Evolutionary conservation across 1,140 invertebrate species (phyloP), one percentile per base, ranked within the genome.

Genomic region (Doryteuthis pealeii): DNA sequence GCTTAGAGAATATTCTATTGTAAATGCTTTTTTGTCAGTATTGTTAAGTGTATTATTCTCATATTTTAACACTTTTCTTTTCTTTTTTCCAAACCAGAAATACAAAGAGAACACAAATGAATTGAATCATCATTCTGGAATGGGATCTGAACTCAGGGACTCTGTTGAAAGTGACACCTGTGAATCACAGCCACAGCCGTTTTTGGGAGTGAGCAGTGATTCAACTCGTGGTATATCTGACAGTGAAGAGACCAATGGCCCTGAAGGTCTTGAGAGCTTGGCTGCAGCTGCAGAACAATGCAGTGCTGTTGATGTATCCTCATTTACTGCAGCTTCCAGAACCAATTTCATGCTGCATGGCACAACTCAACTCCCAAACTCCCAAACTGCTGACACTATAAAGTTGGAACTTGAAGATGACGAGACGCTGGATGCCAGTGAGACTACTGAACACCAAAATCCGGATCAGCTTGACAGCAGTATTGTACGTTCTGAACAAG

Each of bases 81-180:
- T 40, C 35, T 40, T 40, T 40, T 40, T 40, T 40, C n/a, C n/a
- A n/a, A n/a, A n/a, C 31, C 5, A 49, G 70, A 45, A 30, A 43
- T 45, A 26, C n/a, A 49, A 49, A 28, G 22, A 31, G 22, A 70
- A 15, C 33, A 15, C 40, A 26, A 32, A 8, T 70, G 69, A 22
- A 33, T n/a, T 22, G 14, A 43, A 45, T 31, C 18, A 35, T 28
- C 33, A 69, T n/a, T 49, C 70, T 71, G 32, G 26, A 26, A 35
- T 28, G n/a, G 71, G 54, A n/a, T 31, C 35, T 12, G 65, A 62
- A 43, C 43, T 35, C 67, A 69, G 73, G 73, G 66, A 74, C 66
- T 74, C 66, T 6, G 43, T 68, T 31, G 73, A 69, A 45, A 74
- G 73, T 74, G 73, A 69, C 22, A 43, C 49, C 15, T 54, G 43